Base-by-base conservation (phyloP, 2,113 vertebrate species). In the Falco punctatus region DNA sequence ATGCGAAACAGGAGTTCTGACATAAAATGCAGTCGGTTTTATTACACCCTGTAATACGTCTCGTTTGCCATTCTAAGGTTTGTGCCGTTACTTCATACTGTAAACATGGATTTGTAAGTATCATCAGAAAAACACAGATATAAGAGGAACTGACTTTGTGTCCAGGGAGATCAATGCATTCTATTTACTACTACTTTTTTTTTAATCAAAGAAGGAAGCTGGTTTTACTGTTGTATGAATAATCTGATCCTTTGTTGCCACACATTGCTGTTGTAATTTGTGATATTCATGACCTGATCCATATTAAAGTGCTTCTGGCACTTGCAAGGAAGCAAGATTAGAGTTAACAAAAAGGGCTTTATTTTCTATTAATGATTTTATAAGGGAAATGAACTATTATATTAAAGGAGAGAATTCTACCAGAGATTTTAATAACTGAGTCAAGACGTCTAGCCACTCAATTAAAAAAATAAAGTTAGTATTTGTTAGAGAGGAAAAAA, bases 291-390 rank as follows among this genome's bases (percentile, higher is more conserved):
- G 54, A 62, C 40, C 30, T 88, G 75, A 91, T 96, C 83, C 71
- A 33, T 93, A 73, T 91, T 94, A 54, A 88, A 84, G 57, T 77
- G 92, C 84, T 30, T 92, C 61, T 90, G 86, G 74, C 86, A 77
- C 54, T 86, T 91, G 69, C n/a, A 75, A 75, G 64, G 81, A 86
- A 65, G 58, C 57, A 40, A 84, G 81, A 86, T 90, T 81, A 91
- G 59, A 74, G 59, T 33, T 92, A 92, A 91, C 94, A 94, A 92
- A 93, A 81, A 88, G 40, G 55, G 44, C 78, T 97, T 97, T 96
- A 62, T 95, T 94, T 97, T 95, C 88, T 65, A 18, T 94, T 90
- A 93, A 86, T 93, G 71, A 92, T 89, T 96, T 92, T 94, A 65
- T 71, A 67, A 90, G 42, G 69, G 58, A 51, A 94, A 74, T 61